Evolutionary conservation across 2,797 vertebrate genomes (phyloP), one percentile per base, ranked within the genome.

Genomic region (Hemibagrus guttatus): DNA sequence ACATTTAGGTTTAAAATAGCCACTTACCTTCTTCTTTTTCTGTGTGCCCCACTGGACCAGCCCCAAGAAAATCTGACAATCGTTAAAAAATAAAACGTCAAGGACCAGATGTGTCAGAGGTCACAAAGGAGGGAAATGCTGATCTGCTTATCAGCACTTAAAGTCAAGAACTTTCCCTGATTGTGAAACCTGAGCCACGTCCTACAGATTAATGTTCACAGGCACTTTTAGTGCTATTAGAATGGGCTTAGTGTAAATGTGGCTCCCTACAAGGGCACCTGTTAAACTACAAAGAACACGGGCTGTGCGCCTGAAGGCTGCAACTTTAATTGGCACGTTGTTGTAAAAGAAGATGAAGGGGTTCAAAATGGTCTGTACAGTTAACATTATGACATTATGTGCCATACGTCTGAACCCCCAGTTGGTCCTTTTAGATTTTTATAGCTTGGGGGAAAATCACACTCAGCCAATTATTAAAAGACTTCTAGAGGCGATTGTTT

Each of bases 211-310:
- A 91, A 85, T 84, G 85, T 81, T 63, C 80, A 81, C 79, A 87
- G 49, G 85, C 58, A 79, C 91, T 94, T 92, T 95, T 91, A 95
- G 93, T 89, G 86, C 84, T 59, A 79, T 66, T 84, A 80, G 74
- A 69, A 79, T 85, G 88, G 89, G 68, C 74, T 72, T 83, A 52
- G 39, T 82, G 88, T 88, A 90, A 85, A 83, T 87, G 82, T 90
- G 92, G 89, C 91, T 91, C 88, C 89, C 89, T 92, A 84, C 84
- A 91, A 90, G 87, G 85, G 19, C 89, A 91, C 92, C 91, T 91
- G 90, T 96, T 95, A 96, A 96, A 95, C 92, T 95, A 95, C 96
- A 96, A 95, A 96, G 95, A 88, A 81, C 39, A 35, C 6, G 49
- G 86, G 90, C 89, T 85, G 21, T 54, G 16, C 54, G 87, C 88